Conservation (phyloP, 37 sponge, comb jelly and placozoan species). For the Aplysina aerophoba region DNA sequence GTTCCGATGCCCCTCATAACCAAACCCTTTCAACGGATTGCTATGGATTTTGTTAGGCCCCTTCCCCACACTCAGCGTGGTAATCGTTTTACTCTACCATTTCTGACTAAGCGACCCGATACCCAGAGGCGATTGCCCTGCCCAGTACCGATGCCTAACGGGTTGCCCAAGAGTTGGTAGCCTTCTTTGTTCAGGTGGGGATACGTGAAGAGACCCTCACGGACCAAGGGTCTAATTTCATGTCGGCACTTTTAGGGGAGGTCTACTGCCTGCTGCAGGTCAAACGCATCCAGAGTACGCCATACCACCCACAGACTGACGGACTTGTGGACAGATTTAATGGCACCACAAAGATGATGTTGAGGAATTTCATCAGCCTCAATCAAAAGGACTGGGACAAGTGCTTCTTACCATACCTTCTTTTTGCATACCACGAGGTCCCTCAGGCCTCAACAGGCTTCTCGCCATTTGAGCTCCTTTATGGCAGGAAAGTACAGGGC, state of each 20-base stretch:
- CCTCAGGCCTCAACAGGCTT: slow-evolving; percentile 54
- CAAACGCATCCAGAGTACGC: slow-evolving; percentile 32
- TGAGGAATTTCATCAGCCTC: slow-evolving; percentile 8
- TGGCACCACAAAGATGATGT: slow-evolving; percentile 46
- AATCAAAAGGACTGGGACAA: slow-evolving; percentile 59
- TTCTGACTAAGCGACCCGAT: too few relatives aligned
- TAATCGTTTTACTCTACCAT: not conserved
- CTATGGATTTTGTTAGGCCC: not conserved
- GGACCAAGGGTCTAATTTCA: slow-evolving; percentile 57
- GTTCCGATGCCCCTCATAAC: not conserved
- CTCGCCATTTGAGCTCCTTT: too few relatives aligned
- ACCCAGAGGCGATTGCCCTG: too few relatives aligned
- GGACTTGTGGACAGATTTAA: slow-evolving; percentile 59
- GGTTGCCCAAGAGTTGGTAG: too few relatives aligned
- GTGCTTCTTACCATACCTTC: slow-evolving; percentile 37
- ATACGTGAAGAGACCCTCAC: too few relatives aligned
- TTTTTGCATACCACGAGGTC: slow-evolving; percentile 68
- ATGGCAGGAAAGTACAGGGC: too few relatives aligned
- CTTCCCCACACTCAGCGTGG: not conserved
- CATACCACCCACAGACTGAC: slow-evolving; percentile 56
- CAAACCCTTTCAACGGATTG: not conserved
- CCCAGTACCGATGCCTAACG: too few relatives aligned
- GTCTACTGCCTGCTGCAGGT: slow-evolving; percentile 39
- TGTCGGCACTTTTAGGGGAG: slow-evolving; percentile 37
- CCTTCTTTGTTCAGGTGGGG: too few relatives aligned